Conservation (phyloP, 2,888 invertebrate genomes). For the Cerceris ruficornis region DNA sequence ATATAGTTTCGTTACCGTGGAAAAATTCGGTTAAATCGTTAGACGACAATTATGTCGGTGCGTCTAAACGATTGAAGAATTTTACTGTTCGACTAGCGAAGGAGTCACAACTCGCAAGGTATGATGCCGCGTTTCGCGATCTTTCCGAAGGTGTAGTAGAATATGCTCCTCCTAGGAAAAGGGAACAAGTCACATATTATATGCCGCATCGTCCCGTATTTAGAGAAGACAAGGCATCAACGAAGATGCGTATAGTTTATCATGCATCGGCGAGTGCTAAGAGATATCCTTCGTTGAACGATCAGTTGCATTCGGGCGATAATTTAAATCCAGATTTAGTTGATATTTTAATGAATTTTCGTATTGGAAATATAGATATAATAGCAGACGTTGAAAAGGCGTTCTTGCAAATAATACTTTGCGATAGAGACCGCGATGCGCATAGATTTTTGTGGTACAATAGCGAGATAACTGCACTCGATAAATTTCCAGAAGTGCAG, state of each 20-base stretch:
- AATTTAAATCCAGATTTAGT: too few relatives aligned
- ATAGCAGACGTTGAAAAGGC: too few relatives aligned
- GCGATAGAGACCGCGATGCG: too few relatives aligned
- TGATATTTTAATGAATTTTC: too few relatives aligned
- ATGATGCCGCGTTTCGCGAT: neutral
- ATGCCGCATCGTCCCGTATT: neutral
- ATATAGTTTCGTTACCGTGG: neutral
- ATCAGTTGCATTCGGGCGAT: too few relatives aligned
- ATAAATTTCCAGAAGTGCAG: too few relatives aligned
- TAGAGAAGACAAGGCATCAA: neutral
- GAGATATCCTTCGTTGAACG: too few relatives aligned
- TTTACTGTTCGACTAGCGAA: neutral
- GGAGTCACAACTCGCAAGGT: neutral
- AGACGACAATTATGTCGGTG: neutral
- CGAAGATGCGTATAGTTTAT: neutral
- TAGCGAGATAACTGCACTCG: too few relatives aligned
- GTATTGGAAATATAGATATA: too few relatives aligned
- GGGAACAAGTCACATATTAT: neutral
- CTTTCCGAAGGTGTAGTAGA: neutral
- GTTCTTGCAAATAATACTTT: too few relatives aligned
- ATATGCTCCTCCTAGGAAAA: neutral
- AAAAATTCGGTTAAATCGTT: neutral
- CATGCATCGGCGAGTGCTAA: too few relatives aligned
- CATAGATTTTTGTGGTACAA: too few relatives aligned
- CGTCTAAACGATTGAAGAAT: neutral